Percentiles rank a stretch among this genome's conserved stretches.
Conservation (phyloP, 1,140 invertebrate species). For the Papilio helenus region DNA sequence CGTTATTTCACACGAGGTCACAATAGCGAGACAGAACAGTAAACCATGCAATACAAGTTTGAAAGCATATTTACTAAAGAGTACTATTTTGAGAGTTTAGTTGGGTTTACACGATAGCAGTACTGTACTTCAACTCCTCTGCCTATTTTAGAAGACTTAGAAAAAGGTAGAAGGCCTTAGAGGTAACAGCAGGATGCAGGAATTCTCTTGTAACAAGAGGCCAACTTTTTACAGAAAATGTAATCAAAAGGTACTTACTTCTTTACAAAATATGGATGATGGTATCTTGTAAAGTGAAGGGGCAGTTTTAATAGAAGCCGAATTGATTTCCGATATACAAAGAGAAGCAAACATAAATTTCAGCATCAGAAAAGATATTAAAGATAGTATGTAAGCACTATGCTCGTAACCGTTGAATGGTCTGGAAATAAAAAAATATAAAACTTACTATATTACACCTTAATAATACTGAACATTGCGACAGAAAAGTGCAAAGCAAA, state of each 20-base stretch:
- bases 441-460: too few species aligned
- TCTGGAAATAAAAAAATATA: conserved; percentile 23
- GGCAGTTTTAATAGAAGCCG: conserved; percentile 11
- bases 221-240: background rate
- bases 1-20: too few species aligned
- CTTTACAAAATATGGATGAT: conserved; percentile 39
- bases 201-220: too few species aligned
- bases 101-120: too few species aligned
- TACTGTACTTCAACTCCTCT: too few species aligned
- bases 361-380: conserved; percentile 33
- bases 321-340: conserved; percentile 29
- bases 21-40: too few species aligned
- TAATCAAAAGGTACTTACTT: conserved; percentile 33
- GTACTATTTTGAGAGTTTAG: too few species aligned
- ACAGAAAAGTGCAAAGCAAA: background rate
- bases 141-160: too few species aligned
- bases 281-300: conserved; percentile 38
- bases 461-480: background rate
- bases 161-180: too few species aligned
- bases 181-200: too few species aligned
- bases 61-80: too few species aligned
- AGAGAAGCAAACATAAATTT: conserved; percentile 31
- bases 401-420: conserved; percentile 22
- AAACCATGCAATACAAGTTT: too few species aligned
- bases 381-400: conserved; percentile 16